Evolutionary conservation across 2,797 vertebrate genomes (phyloP).

Genomic region (Hydrocynus forskahlii): DNA sequence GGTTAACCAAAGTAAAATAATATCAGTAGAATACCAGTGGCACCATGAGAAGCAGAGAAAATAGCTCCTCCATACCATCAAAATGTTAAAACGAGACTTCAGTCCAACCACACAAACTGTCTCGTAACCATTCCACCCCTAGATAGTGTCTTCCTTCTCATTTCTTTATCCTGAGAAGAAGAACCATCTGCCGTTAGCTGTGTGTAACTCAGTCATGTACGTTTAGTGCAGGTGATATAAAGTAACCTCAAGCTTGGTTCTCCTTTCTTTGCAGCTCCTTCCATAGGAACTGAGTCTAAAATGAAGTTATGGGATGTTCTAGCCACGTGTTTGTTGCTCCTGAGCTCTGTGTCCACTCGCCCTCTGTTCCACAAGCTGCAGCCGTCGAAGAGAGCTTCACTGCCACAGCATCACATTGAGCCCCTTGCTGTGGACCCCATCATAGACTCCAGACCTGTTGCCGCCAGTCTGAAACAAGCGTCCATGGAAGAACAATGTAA

Average conservation of each 20-base stretch:
- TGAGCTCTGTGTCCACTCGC: constrained; percentile 89
- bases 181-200: not conserved
- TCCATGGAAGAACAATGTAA: constrained; percentile 81
- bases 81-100: not conserved
- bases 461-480: constrained; percentile 70
- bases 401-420: constrained; percentile 73
- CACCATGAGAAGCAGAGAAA: not conserved
- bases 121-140: not conserved
- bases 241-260: constrained; percentile 30
- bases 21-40: too few species aligned
- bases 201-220: constrained; percentile 35
- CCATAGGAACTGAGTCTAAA: constrained; percentile 96
- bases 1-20: not conserved
- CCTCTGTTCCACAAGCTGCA: constrained; percentile 87
- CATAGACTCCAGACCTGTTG: constrained; percentile 72
- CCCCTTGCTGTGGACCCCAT: constrained; percentile 74
- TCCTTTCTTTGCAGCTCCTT: constrained; percentile 80
- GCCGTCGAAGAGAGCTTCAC: constrained; percentile 84
- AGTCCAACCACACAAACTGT: not conserved
- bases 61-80: not conserved
- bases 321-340: constrained; percentile 98
- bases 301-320: constrained; percentile 99
- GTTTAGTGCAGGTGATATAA: constrained; percentile 3
- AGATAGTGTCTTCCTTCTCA: not conserved
- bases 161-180: not conserved